These are phyloP conservation scores for Volucella inflata DNA, from an alignment of 2,888 invertebrate genomes.

Conservation along the genomic window DNA sequence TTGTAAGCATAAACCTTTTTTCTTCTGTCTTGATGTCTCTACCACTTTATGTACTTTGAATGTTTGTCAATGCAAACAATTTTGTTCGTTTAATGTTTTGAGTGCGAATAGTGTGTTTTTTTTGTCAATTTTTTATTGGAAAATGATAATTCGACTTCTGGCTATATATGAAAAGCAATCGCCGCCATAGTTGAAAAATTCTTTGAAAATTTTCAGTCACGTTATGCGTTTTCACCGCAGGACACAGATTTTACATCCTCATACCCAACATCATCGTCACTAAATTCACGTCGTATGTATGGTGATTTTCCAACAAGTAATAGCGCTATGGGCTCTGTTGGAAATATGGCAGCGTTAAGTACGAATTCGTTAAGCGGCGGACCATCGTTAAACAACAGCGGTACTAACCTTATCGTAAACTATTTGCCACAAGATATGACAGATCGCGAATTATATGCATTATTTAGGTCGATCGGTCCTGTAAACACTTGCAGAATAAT, in stretches of 20 bases:
- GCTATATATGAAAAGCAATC: constrained; percentile 78
- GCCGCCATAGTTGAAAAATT: constrained; percentile 81
- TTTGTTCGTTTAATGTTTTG: constrained; percentile 65
- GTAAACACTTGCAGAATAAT: constrained; percentile 96
- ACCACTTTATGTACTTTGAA: constrained; percentile 49
- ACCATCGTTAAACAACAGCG: constrained; percentile 79
- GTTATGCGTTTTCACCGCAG: constrained; percentile 84
- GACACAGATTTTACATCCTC: constrained; percentile 84
- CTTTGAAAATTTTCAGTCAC: constrained; percentile 84
- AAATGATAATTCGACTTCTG: constrained; percentile 67
- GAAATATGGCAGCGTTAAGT: constrained; percentile 80
- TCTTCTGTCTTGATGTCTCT: constrained; percentile 31
- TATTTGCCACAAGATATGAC: constrained; percentile 97
- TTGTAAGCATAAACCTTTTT: constrained; percentile 9
- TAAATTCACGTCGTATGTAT: constrained; percentile 82
- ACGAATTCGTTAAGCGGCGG: constrained; percentile 79
- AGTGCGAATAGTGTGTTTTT: constrained; percentile 49
- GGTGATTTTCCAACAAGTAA: constrained; percentile 82
- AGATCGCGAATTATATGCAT: constrained; percentile 94
- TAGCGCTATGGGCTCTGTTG: constrained; percentile 80
- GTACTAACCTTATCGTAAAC: constrained; percentile 96
- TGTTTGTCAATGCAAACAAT: constrained; percentile 62
- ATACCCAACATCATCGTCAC: constrained; percentile 82
- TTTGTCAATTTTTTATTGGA: constrained; percentile 40
- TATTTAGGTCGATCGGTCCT: constrained; percentile 94